Percentiles rank a stretch among this genome's conserved stretches.
These are phyloP conservation scores for Drosophila bunnanda DNA, from an alignment of 2,888 invertebrate species.

Conservation along the genomic window DNA sequence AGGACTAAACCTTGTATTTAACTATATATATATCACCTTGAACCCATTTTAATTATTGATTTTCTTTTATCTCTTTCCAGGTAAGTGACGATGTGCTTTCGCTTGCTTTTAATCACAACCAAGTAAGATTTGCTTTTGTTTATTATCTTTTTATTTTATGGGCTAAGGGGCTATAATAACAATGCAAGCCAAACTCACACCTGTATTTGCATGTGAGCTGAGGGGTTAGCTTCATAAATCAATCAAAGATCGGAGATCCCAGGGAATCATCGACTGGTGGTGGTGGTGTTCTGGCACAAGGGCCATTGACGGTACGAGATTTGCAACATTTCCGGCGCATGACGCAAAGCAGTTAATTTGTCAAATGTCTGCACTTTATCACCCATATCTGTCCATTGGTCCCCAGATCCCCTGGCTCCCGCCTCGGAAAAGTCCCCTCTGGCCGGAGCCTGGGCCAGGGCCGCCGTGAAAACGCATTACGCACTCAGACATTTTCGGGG, in stretches of 20 bases:
- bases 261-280: slow-evolving; percentile 14
- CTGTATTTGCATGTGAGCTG: not conserved
- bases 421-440: slow-evolving; percentile 1
- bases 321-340: slow-evolving; percentile 72
- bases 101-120: slow-evolving; percentile 82
- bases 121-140: slow-evolving; percentile 74
- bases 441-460: slow-evolving; percentile 4
- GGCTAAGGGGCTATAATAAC: slow-evolving; percentile 4
- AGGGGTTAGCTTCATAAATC: slow-evolving; percentile 66
- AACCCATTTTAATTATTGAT: not conserved
- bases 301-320: slow-evolving; percentile 53
- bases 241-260: slow-evolving; percentile 56
- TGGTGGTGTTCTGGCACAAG: not conserved
- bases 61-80: slow-evolving; percentile 60
- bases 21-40: too few relatives aligned
- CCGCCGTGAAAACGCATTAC: slow-evolving; percentile 73
- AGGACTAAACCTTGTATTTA: too few relatives aligned
- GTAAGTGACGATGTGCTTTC: slow-evolving; percentile 83
- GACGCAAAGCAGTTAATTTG: slow-evolving; percentile 79
- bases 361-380: slow-evolving; percentile 81
- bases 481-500: slow-evolving; percentile 75
- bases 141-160: slow-evolving; percentile 42
- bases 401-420: slow-evolving; percentile 2
- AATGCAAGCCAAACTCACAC: slow-evolving; percentile 16
- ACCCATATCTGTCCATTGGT: slow-evolving; percentile 61